These are phyloP conservation scores for Naso thynnoides DNA, from an alignment of 2,797 vertebrate genomes.

Conservation along the genomic window DNA sequence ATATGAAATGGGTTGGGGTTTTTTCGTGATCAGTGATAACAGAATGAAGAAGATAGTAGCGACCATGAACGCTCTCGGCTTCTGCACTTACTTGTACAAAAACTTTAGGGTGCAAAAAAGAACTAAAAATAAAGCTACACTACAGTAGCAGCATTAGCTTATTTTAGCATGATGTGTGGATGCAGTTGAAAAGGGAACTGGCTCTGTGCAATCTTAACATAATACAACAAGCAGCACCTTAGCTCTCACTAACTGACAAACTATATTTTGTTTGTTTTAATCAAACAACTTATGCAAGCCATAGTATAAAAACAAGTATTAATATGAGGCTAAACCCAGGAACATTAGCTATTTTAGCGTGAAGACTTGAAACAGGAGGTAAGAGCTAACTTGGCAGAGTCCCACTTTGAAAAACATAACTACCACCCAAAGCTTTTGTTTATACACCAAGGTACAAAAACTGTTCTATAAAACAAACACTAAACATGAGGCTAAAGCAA, in stretches of 20 bases:
- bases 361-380: not conserved
- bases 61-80: too few species aligned
- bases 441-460: not conserved
- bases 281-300: not conserved
- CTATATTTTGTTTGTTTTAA: not conserved
- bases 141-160: not conserved
- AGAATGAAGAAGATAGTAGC: too few species aligned
- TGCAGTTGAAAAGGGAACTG: too few species aligned
- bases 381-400: not conserved
- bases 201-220: not conserved
- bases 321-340: slow-evolving; percentile 1
- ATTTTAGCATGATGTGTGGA: too few species aligned
- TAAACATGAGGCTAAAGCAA: not conserved
- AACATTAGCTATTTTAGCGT: not conserved
- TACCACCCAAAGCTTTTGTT: not conserved
- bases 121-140: too few species aligned
- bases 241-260: not conserved
- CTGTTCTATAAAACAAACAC: not conserved
- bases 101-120: too few species aligned
- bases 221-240: not conserved
- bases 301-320: too few species aligned
- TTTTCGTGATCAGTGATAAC: too few species aligned
- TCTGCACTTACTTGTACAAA: too few species aligned
- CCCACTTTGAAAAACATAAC: not conserved
- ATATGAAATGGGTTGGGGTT: too few species aligned